Conservation (phyloP, 2,797 vertebrate species). For the Hirundo rustica region DNA sequence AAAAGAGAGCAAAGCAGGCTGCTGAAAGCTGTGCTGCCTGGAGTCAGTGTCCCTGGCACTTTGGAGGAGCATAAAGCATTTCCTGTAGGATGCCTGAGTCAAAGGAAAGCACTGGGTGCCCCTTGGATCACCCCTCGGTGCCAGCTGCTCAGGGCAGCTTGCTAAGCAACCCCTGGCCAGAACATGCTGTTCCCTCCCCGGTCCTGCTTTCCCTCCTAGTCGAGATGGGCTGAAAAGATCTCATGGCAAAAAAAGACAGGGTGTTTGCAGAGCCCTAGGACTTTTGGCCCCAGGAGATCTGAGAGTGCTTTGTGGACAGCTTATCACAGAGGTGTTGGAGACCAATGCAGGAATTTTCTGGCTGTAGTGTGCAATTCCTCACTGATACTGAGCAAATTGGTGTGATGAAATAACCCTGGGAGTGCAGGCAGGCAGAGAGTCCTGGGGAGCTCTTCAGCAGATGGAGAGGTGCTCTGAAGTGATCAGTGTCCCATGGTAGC, state of each 20-base stretch:
- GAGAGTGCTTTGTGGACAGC: not conserved
- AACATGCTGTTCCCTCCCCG: slow-evolving; percentile 39
- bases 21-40: not conserved
- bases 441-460: not conserved
- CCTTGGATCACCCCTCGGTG: slow-evolving; percentile 55
- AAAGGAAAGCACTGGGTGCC: slow-evolving; percentile 52
- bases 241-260: not conserved
- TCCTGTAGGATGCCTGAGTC: slow-evolving; percentile 34
- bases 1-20: not conserved
- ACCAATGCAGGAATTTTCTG: not conserved
- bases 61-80: slow-evolving; percentile 55
- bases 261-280: not conserved
- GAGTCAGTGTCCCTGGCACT: slow-evolving; percentile 13
- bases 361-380: not conserved
- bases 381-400: not conserved
- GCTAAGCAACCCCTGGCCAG: slow-evolving; percentile 50
- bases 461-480: not conserved
- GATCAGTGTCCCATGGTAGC: not conserved
- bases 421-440: not conserved
- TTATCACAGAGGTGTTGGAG: slow-evolving; percentile 33
- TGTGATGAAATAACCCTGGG: not conserved
- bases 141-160: slow-evolving; percentile 35
- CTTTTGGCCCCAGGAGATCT: not conserved
- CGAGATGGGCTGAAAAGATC: slow-evolving; percentile 41
- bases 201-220: not conserved